Evolutionary conservation across 2,113 vertebrate genomes (phyloP).

Genomic region (Chauna torquata): DNA sequence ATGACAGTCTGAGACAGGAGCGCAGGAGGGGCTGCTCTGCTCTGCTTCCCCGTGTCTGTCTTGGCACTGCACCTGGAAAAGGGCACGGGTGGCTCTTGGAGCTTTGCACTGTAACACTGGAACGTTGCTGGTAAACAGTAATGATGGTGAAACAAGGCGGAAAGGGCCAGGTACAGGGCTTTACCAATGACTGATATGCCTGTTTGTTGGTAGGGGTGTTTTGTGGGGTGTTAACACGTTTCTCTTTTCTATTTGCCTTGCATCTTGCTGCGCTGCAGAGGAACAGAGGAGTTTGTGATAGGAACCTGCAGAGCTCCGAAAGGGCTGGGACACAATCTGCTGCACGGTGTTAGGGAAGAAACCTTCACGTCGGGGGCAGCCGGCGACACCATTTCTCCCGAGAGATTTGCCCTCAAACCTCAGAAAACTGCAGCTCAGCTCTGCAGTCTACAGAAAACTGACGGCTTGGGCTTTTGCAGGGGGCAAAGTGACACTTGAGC

Average conservation of each 20-base stretch:
- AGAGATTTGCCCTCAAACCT: not conserved
- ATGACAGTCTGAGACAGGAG: no score
- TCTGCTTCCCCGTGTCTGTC: rapidly evolving
- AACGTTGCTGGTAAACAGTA: not conserved
- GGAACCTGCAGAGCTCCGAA: not conserved
- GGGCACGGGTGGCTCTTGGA: not conserved
- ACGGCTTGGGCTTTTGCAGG: not conserved
- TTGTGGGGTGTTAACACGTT: rapidly evolving
- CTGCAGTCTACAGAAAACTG: not conserved
- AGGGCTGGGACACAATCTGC: not conserved
- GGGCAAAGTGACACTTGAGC: not conserved
- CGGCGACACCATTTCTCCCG: not conserved
- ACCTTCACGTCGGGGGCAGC: rapidly evolving
- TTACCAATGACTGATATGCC: rapidly evolving
- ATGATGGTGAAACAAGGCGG: not conserved
- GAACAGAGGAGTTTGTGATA: not conserved
- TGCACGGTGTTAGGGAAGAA: not conserved
- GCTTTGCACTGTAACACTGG: not conserved
- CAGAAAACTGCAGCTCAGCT: no score
- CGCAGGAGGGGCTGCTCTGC: rapidly evolving
- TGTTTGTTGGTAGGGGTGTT: not conserved
- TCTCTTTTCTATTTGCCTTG: not conserved
- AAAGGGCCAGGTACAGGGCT: no score
- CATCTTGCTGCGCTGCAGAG: not conserved
- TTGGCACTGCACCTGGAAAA: not conserved